Conservation (phyloP, 2,888 invertebrate species). For the Eumacrocentrus americanus region DNA sequence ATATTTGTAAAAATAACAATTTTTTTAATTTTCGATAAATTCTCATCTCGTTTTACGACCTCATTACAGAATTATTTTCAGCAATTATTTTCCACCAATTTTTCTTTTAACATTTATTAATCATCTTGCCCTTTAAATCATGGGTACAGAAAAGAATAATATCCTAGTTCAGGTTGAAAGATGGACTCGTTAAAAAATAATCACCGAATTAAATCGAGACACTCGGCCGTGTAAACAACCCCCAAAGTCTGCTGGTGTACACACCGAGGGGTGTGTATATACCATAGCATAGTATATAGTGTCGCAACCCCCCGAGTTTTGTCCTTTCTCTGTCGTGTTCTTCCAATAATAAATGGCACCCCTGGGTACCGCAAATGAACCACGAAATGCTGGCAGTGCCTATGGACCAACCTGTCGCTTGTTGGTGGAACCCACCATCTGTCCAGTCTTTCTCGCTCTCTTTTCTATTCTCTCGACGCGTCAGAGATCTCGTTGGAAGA, state of each 20-base stretch:
- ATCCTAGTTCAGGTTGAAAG: slow-evolving; percentile 28
- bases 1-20: too few relatives aligned
- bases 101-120: background rate
- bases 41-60: too few relatives aligned
- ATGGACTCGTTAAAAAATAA: slow-evolving; percentile 60
- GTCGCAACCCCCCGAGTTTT: slow-evolving; percentile 28
- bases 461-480: slow-evolving; percentile 26
- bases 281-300: slow-evolving; percentile 23
- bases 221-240: slow-evolving; percentile 57
- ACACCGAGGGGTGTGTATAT: slow-evolving; percentile 28
- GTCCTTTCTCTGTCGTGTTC: slow-evolving; percentile 15
- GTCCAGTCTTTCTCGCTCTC: slow-evolving; percentile 42
- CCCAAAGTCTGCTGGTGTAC: slow-evolving; percentile 37
- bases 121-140: background rate
- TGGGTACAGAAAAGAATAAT: slow-evolving; percentile 8
- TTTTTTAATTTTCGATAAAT: too few relatives aligned
- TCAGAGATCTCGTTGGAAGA: slow-evolving; percentile 31
- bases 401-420: slow-evolving; percentile 60
- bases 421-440: slow-evolving; percentile 50
- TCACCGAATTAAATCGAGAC: slow-evolving; percentile 60
- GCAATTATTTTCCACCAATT: background rate
- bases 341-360: slow-evolving; percentile 60
- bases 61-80: background rate
- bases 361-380: slow-evolving; percentile 63
- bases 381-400: slow-evolving; percentile 61